These are phyloP conservation scores for Meliscaeva auricollis DNA, from an alignment of 2,888 invertebrate species.

Conservation along the genomic window DNA sequence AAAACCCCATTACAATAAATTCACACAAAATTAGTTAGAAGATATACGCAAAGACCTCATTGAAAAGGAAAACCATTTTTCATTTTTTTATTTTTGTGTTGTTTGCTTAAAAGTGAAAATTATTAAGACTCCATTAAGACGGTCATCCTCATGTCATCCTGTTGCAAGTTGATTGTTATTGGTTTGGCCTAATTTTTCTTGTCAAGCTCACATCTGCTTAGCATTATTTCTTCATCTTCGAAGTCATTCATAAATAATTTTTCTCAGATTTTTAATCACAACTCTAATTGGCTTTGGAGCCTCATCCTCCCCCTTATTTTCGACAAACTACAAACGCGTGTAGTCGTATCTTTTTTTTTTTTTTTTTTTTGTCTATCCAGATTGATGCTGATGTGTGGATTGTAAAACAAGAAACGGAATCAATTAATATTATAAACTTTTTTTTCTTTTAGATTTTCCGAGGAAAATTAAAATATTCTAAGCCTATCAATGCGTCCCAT, in stretches of 20 bases:
- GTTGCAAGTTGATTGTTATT: constrained; percentile 52
- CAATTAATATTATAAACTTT: constrained; percentile 58
- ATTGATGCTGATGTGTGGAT: constrained; percentile 45
- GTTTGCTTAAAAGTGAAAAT: no score
- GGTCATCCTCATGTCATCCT: neutral
- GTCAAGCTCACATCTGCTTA: constrained; percentile 67
- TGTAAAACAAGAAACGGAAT: constrained; percentile 46
- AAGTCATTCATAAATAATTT: constrained; percentile 36
- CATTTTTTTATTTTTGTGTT: neutral
- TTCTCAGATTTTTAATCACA: constrained; percentile 56
- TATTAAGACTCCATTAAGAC: neutral
- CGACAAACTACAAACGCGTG: neutral
- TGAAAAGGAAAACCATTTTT: constrained; percentile 48
- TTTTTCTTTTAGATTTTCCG: constrained; percentile 38
- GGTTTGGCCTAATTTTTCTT: constrained; percentile 60
- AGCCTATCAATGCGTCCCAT: constrained; percentile 68
- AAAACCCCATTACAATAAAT: constrained; percentile 38
- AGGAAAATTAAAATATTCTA: constrained; percentile 58
- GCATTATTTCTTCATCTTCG: constrained; percentile 44
- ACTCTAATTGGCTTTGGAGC: constrained; percentile 48
- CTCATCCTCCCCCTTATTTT: constrained; percentile 2
- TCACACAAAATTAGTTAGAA: constrained; percentile 13
- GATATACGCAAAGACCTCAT: neutral
- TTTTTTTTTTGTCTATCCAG: constrained; percentile 6
- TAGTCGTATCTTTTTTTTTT: neutral